Evolutionary conservation across 2,113 vertebrate species (phyloP).

Genomic region (Brienomyrus longianalis): DNA sequence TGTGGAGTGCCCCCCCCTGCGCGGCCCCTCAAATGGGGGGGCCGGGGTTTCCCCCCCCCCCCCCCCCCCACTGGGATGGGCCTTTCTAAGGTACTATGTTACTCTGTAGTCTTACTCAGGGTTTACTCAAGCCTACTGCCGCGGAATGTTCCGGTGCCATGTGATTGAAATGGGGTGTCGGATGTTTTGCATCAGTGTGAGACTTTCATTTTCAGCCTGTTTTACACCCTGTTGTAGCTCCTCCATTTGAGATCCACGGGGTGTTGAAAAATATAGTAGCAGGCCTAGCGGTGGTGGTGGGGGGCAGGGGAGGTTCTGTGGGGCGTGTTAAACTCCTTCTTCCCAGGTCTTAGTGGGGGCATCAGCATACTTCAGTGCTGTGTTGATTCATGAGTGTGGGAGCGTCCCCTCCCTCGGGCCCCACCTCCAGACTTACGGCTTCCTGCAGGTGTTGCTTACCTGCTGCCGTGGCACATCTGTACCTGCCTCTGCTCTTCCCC

Average conservation of each 20-base stretch:
- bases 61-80: neutral
- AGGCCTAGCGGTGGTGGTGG: neutral
- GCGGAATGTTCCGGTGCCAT: neutral
- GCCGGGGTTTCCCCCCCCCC: too few species aligned
- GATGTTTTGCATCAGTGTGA: neutral
- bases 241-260: neutral
- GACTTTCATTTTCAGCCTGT: neutral
- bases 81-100: neutral
- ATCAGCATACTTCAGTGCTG: neutral
- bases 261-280: neutral
- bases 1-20: too few species aligned
- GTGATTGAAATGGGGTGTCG: neutral
- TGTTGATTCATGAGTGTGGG: neutral
- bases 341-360: neutral
- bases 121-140: neutral
- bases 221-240: neutral
- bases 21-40: too few species aligned
- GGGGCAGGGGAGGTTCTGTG: neutral
- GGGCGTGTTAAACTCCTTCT: neutral
- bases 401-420: neutral
- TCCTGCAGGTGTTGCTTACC: neutral
- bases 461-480: neutral
- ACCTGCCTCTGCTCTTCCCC: neutral
- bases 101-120: neutral
- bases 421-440: neutral